Evolutionary conservation across 2,113 vertebrate genomes (phyloP).

Genomic region (Nothocercus nigrocapillus): DNA sequence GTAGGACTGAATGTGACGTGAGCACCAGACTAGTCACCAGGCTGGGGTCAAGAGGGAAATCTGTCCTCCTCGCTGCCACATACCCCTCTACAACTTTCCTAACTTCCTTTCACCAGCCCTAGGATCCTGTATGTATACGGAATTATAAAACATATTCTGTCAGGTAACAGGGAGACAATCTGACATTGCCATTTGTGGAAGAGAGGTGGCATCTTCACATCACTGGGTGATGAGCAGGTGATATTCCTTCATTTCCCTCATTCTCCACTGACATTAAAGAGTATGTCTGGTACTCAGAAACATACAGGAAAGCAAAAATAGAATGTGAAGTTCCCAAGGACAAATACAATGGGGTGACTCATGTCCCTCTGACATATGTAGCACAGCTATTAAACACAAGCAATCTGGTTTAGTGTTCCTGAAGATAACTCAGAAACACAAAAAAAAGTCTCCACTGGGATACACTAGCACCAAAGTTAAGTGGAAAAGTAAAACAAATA

Average conservation of each 20-base stretch:
- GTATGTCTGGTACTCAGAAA: not conserved
- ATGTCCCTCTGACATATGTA: not conserved
- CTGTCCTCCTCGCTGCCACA: not conserved
- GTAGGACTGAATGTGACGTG: rapidly evolving
- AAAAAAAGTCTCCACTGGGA: not conserved
- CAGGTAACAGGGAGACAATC: not conserved
- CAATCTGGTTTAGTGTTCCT: not conserved
- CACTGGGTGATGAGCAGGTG: not conserved
- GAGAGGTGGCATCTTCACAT: not conserved
- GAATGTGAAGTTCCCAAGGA: not conserved
- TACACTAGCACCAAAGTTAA: not conserved
- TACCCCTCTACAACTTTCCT: not conserved
- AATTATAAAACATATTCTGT: not conserved
- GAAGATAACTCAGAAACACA: not conserved
- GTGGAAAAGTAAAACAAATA: not conserved
- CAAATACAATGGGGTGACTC: not conserved
- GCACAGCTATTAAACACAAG: not conserved
- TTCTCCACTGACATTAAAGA: not conserved
- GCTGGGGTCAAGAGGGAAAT: not conserved
- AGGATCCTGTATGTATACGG: not conserved
- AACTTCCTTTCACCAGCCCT: not conserved
- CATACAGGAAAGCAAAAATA: not conserved
- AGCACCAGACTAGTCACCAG: not conserved
- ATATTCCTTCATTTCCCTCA: not conserved
- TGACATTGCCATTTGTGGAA: not conserved